Evolutionary conservation across 2,113 vertebrate genomes (phyloP).

Genomic region (Papio anubis): DNA sequence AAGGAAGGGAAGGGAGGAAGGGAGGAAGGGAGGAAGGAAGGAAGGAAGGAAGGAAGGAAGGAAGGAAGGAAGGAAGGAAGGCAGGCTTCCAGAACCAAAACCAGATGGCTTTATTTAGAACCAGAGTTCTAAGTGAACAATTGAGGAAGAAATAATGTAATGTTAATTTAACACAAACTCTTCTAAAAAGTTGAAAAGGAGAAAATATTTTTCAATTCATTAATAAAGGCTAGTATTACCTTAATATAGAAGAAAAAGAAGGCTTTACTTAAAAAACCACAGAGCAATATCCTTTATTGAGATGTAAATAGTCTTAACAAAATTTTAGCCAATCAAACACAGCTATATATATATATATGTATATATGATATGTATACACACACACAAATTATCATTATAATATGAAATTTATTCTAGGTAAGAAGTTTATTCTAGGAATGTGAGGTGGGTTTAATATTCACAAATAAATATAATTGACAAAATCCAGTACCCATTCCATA

Average conservation of each 20-base stretch:
- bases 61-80: too few relatives aligned
- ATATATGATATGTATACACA: too few relatives aligned
- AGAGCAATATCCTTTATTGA: neutral
- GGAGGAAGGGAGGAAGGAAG: accelerated
- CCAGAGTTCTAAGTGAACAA: neutral
- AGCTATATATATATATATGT: neutral
- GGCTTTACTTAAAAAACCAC: neutral
- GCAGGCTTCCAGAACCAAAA: neutral
- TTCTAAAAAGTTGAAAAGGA: neutral
- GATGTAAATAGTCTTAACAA: neutral
- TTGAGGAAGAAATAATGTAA: neutral
- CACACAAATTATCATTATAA: neutral
- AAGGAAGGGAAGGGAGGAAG: neutral
- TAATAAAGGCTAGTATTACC: neutral
- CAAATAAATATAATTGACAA: neutral
- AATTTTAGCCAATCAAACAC: neutral
- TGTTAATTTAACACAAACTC: neutral
- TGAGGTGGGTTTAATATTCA: neutral
- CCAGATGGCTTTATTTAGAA: neutral
- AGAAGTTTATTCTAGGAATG: too few relatives aligned
- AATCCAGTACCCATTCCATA: neutral
- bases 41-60: too few relatives aligned
- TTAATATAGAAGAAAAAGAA: neutral
- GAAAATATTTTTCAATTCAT: neutral
- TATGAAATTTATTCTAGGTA: too few relatives aligned